Base-by-base conservation (phyloP, 2,113 vertebrate species). In the Centropristis striata region DNA sequence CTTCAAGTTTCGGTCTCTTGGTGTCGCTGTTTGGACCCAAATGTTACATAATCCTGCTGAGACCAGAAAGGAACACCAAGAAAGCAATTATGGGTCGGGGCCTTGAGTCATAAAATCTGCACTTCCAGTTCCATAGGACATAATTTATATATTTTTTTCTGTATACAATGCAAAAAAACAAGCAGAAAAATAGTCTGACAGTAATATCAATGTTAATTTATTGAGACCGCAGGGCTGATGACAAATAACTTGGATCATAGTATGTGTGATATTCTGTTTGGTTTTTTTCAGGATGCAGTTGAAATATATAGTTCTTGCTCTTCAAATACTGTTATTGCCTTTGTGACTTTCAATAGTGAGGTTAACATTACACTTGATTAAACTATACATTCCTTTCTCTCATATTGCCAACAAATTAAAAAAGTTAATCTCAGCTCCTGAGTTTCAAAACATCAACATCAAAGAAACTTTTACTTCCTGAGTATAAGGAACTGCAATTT, bases 41-140 rank as follows among this genome's bases (percentile, higher is more conserved):
- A 83, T 95, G 94, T 81, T 95, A 92, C 78, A 92, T 95, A 5
- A 93, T 95, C 11, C 37, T 94, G 6, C 46, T 95, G 6, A 92
- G 67, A 78, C 93, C 94, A 28, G 92, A 94, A 44, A 37, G 55
- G 10, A 95, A 95, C 73, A 95, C 92, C 39, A 95, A 90, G 79
- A 93, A 32, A 63, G 78, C 85, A 0, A 69, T 93, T 5, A 93
- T 94, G 87, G 77, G 80, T 1, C 78, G 86, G 13, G 51, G 11
- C 6, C 44, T 18, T 7, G 3, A 59, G 69, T 59, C 9, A 37
- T 72, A 60, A 60, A n/a, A 71, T 8, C n/a, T 58, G 27, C 20
- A 44, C 8, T 10, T 70, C n/a, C 32, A 14, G 20, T 21, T 42
- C 20, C 1, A 25, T 15, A 0, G 8, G 11, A 13, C 39, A 14